Conservation (phyloP, 2,888 invertebrate genomes). For the Cremastinae sp. region DNA sequence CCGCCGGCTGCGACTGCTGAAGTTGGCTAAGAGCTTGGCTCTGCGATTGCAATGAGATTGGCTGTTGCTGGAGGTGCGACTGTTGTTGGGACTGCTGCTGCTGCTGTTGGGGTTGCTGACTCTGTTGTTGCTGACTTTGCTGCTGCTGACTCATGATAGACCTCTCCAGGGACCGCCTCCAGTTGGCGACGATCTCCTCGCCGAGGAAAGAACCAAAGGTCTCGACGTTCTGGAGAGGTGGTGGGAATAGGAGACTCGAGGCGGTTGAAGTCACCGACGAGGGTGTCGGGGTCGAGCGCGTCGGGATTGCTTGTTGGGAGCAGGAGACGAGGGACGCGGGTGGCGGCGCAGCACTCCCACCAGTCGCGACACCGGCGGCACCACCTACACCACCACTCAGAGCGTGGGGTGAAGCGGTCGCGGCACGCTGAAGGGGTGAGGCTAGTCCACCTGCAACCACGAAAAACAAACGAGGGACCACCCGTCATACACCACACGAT, state of each 20-base stretch:
- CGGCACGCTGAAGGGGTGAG: constrained; percentile 80
- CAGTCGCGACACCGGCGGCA: constrained; percentile 71
- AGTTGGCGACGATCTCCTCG: constrained; percentile 91
- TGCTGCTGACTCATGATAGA: constrained; percentile 78
- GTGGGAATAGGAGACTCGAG: constrained; percentile 81
- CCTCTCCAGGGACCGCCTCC: constrained; percentile 87
- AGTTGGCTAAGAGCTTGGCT: constrained; percentile 83
- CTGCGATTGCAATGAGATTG: constrained; percentile 79
- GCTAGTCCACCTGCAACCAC: constrained; percentile 81
- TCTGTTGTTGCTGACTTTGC: constrained; percentile 71
- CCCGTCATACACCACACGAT: constrained; percentile 62
- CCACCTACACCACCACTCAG: constrained; percentile 71
- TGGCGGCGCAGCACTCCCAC: constrained; percentile 69
- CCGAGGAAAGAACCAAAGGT: constrained; percentile 89
- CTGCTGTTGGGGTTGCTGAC: constrained; percentile 81
- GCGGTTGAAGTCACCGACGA: constrained; percentile 78
- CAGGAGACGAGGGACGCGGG: constrained; percentile 76
- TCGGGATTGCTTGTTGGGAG: constrained; percentile 75
- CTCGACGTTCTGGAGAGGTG: constrained; percentile 86
- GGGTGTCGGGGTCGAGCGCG: constrained; percentile 78
- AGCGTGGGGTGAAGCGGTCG: constrained; percentile 79
- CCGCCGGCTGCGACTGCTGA: constrained; percentile 73
- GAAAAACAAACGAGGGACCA: constrained; percentile 72
- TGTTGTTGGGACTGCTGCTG: constrained; percentile 82
- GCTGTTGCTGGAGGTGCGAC: constrained; percentile 67